phyloP scores from a whole-genome alignment of 2,113 vertebrate species.

The Ptychochromis oligacanthus region DNA sequence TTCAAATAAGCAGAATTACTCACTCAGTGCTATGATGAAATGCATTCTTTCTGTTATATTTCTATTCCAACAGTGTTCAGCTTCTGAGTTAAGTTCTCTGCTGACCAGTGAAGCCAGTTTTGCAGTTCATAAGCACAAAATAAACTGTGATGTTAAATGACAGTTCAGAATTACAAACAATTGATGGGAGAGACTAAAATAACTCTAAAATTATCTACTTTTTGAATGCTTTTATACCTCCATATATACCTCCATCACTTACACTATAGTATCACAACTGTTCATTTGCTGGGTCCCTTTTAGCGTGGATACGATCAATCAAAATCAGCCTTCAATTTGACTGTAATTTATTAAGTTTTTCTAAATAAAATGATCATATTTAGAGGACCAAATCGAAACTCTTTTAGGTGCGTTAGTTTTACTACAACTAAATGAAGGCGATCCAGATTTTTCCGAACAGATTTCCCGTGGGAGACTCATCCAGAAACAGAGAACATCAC shows the following conservation, averaged over 20 bases:
- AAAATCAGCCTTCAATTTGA: too few relatives aligned
- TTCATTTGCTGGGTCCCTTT: too few relatives aligned
- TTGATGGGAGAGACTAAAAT: fast-evolving
- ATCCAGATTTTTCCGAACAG: fast-evolving
- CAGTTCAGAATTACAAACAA: fast-evolving
- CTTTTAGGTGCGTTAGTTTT: background rate
- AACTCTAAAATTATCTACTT: too few relatives aligned
- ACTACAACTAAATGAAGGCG: fast-evolving
- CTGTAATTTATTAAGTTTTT: background rate
- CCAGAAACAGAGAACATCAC: background rate
- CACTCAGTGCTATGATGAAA: background rate
- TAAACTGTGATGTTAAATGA: background rate
- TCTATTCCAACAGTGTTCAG: fast-evolving
- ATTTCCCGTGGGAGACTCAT: background rate
- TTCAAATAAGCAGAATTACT: background rate
- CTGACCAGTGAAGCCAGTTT: background rate
- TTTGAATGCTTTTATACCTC: too few relatives aligned
- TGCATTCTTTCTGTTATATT: background rate
- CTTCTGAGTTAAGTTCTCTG: background rate
- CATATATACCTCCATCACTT: too few relatives aligned
- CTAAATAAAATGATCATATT: background rate
- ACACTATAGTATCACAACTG: too few relatives aligned
- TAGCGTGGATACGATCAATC: too few relatives aligned
- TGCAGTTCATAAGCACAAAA: fast-evolving
- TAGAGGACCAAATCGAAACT: too few relatives aligned